A percentile compares a stretch with the other conserved stretches of the same genome.
phyloP scores from a whole-genome alignment of 2,797 vertebrate species.

The Jordanella pulchra region DNA sequence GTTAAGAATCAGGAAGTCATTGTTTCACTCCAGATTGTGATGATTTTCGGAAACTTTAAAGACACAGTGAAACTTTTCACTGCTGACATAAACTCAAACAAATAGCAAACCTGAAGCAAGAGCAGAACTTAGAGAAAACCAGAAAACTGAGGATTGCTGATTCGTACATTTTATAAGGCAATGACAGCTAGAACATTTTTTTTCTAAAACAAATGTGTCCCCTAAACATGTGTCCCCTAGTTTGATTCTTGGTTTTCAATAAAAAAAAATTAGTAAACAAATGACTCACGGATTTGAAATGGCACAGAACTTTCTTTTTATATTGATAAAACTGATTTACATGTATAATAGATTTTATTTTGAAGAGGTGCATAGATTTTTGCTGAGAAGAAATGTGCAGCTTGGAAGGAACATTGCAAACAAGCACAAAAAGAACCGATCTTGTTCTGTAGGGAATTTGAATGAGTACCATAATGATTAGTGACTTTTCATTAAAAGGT shows the following conservation, averaged over 20 bases:
- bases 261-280: no score
- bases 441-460: no score
- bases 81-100: background rate
- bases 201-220: no score
- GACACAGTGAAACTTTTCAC: conserved; percentile 1
- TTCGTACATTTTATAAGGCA: background rate
- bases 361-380: no score
- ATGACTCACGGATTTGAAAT: no score
- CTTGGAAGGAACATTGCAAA: background rate
- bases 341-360: no score
- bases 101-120: conserved; percentile 1
- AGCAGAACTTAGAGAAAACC: background rate
- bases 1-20: conserved; percentile 22
- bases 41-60: conserved; percentile 24
- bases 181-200: background rate
- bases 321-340: no score
- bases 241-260: no score
- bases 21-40: conserved; percentile 21
- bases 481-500: background rate
- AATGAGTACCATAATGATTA: background rate
- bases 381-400: no score
- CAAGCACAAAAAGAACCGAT: background rate
- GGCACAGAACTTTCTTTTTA: no score
- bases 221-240: no score
- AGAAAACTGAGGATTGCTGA: background rate